Evolutionary conservation across 2,888 invertebrate genomes (phyloP).

Genomic region (Rotaria socialis): DNA sequence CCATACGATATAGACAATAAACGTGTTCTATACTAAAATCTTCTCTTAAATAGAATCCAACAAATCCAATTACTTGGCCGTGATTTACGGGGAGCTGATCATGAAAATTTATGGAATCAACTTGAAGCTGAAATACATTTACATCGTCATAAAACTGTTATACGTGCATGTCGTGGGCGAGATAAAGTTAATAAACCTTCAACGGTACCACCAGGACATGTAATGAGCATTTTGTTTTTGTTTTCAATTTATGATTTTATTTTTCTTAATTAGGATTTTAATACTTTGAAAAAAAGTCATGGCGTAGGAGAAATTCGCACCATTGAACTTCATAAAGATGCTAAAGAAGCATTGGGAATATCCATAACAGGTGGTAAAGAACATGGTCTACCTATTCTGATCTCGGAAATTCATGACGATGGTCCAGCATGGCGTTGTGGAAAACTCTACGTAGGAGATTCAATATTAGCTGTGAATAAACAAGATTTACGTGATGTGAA

Average conservation of each 20-base stretch:
- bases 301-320: constrained; percentile 60
- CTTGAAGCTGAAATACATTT: constrained; percentile 79
- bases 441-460: constrained; percentile 75
- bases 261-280: constrained; percentile 53
- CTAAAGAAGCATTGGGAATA: constrained; percentile 77
- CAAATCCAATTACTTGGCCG: constrained; percentile 76
- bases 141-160: constrained; percentile 77
- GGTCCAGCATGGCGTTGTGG: constrained; percentile 74
- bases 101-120: constrained; percentile 75
- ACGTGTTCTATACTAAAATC: too few relatives aligned
- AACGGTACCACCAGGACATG: constrained; percentile 56
- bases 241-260: constrained; percentile 19
- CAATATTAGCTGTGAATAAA: constrained; percentile 75
- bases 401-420: constrained; percentile 73
- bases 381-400: constrained; percentile 78
- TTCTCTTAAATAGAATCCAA: constrained; percentile 67
- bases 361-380: constrained; percentile 80
- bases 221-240: constrained; percentile 48
- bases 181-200: constrained; percentile 53
- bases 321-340: constrained; percentile 69
- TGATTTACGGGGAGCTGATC: constrained; percentile 74
- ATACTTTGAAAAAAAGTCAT: constrained; percentile 56
- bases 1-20: too few relatives aligned
- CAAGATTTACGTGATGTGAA: constrained; percentile 72
- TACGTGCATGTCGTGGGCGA: constrained; percentile 63